Evolutionary conservation across 1,140 invertebrate genomes (phyloP).

Genomic region (Piezodorus guildinii): DNA sequence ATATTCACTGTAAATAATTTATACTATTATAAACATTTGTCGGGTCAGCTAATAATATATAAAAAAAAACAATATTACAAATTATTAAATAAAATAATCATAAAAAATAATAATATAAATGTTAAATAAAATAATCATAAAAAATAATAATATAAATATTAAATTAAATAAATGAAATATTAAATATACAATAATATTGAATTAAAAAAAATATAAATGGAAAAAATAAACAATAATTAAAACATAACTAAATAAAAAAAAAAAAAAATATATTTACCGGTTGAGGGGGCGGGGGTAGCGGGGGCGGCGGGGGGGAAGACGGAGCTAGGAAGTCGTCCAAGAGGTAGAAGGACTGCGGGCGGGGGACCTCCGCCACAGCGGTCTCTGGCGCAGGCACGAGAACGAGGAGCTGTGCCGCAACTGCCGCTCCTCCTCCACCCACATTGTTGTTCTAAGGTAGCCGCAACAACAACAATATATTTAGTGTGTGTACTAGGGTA

Average conservation of each 20-base stretch:
- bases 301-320: not conserved
- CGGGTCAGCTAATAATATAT: too few species aligned
- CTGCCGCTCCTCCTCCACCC: constrained; percentile 1
- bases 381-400: not conserved
- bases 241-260: not conserved
- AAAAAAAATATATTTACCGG: not conserved
- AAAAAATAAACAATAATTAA: not conserved
- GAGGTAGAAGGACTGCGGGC: constrained; percentile 18
- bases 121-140: too few species aligned
- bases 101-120: too few species aligned
- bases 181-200: not conserved
- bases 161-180: not conserved
- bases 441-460: not conserved
- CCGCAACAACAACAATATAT: too few species aligned
- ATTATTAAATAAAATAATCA: too few species aligned
- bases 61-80: too few species aligned
- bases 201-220: not conserved
- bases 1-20: too few species aligned
- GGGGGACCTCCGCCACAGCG: not conserved
- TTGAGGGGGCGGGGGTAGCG: not conserved
- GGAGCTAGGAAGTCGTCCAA: constrained; percentile 17
- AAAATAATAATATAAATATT: not conserved
- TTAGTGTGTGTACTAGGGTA: too few species aligned
- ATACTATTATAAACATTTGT: too few species aligned
- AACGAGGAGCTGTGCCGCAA: constrained; percentile 9